A percentile compares a stretch with the other conserved stretches of the same genome.
Conservation (phyloP, 2,113 vertebrate species). For the Aldabrachelys gigantea region DNA sequence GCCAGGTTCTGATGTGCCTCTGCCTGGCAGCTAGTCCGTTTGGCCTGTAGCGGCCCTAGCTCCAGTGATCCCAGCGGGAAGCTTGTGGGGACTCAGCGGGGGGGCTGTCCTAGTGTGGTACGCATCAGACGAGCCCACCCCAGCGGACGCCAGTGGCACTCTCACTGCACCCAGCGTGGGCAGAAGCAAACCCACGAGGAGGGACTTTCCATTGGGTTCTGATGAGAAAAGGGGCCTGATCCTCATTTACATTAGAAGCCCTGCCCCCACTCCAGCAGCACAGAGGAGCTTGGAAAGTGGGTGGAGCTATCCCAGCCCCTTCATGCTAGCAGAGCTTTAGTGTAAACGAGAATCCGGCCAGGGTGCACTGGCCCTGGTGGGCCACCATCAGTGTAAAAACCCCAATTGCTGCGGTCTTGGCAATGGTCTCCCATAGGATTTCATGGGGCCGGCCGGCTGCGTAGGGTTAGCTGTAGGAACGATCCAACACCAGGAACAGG, state of each 20-base stretch:
- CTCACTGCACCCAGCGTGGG: background rate
- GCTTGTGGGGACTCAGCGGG: too few relatives aligned
- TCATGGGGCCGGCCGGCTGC: background rate
- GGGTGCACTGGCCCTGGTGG: background rate
- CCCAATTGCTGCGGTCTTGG: background rate
- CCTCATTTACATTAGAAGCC: background rate
- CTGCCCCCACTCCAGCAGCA: background rate
- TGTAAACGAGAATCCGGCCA: background rate
- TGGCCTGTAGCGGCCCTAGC: background rate
- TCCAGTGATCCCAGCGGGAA: background rate
- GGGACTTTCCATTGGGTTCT: accelerated
- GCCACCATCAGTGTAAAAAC: background rate
- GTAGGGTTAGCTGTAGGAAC: background rate
- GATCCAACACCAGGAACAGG: background rate
- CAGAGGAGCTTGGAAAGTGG: background rate
- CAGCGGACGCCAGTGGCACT: accelerated
- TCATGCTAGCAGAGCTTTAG: background rate
- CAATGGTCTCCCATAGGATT: background rate
- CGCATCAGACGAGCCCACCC: background rate
- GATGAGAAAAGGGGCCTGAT: background rate
- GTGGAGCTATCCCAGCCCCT: background rate
- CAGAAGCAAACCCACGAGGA: background rate
- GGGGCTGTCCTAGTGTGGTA: accelerated
- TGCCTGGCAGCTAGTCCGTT: background rate
- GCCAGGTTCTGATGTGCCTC: background rate